These are phyloP conservation scores for Oceanodroma leucorhoa DNA, from an alignment of 2,797 vertebrate species.

Conservation along the genomic window DNA sequence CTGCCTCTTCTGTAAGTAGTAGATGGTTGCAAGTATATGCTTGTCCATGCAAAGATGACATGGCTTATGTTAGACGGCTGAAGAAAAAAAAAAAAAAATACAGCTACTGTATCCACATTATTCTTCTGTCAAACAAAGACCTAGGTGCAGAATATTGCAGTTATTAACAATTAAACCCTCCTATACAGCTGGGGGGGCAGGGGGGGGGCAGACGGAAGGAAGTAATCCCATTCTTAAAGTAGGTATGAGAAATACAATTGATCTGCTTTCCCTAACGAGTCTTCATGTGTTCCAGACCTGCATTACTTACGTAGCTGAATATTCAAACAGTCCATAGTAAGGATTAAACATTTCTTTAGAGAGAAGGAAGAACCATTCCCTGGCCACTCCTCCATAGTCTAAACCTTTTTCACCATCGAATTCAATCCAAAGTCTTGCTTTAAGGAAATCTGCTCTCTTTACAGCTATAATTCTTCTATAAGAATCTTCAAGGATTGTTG, in stretches of 20 bases:
- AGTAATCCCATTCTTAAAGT: not conserved
- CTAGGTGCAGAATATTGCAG: not conserved
- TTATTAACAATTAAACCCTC: not conserved
- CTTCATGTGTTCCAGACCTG: not conserved
- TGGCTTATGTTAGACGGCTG: not conserved
- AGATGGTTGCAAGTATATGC: not conserved
- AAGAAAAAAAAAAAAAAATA: not conserved
- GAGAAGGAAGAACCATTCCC: slow-evolving; percentile 98
- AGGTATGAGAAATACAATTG: not conserved
- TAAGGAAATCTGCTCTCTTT: slow-evolving; percentile 90
- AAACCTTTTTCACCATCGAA: slow-evolving; percentile 95
- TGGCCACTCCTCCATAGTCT: slow-evolving; percentile 93
- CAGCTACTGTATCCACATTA: not conserved
- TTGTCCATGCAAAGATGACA: not conserved
- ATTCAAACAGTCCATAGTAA: slow-evolving; percentile 96
- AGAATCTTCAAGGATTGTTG: slow-evolving; percentile 91
- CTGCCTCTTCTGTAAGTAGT: not conserved
- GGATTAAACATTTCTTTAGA: slow-evolving; percentile 99
- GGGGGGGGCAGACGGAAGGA: rapidly evolving
- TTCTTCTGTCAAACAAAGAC: not conserved
- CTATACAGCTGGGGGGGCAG: rapidly evolving
- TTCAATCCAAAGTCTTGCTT: slow-evolving; percentile 95
- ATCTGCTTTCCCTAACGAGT: not conserved
- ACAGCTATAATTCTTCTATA: slow-evolving; percentile 91
- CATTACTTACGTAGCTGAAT: slow-evolving; percentile 94